These are phyloP conservation scores for Rhynchopsitta pachyrhyncha DNA, from an alignment of 2,113 vertebrate genomes.

Conservation along the genomic window DNA sequence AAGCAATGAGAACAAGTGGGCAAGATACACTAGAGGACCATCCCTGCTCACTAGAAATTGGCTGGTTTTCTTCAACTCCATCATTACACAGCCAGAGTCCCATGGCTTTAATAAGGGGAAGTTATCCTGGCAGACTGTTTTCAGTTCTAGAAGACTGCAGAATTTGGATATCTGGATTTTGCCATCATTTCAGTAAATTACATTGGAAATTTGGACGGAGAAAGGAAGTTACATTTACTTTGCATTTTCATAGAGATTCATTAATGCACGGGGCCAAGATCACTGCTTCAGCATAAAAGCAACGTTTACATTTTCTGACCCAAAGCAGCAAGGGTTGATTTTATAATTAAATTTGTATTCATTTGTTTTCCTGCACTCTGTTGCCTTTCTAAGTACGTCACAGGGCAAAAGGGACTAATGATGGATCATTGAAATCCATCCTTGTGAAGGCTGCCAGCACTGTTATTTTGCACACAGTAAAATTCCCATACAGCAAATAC, in stretches of 20 bases:
- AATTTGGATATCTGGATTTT: neutral
- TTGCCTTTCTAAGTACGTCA: constrained; percentile 30
- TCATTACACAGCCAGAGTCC: neutral
- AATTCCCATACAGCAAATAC: neutral
- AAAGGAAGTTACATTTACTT: neutral
- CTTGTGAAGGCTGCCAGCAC: neutral
- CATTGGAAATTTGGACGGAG: neutral
- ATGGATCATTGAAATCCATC: neutral
- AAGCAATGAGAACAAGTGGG: neutral
- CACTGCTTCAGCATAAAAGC: neutral
- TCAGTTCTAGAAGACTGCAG: neutral
- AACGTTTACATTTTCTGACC: neutral
- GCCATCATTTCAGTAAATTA: neutral
- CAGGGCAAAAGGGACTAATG: constrained; percentile 33
- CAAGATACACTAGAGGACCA: neutral
- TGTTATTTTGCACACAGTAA: neutral
- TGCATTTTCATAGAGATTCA: neutral
- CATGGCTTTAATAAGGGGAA: neutral
- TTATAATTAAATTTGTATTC: constrained; percentile 43
- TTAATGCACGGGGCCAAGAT: neutral
- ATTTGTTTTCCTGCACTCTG: constrained; percentile 29
- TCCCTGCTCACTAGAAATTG: neutral
- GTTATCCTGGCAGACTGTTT: neutral
- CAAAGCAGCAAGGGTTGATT: constrained; percentile 5
- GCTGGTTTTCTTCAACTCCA: neutral